Evolutionary conservation across 2,888 invertebrate genomes (phyloP).

Genomic region (Lithophane leautieri): DNA sequence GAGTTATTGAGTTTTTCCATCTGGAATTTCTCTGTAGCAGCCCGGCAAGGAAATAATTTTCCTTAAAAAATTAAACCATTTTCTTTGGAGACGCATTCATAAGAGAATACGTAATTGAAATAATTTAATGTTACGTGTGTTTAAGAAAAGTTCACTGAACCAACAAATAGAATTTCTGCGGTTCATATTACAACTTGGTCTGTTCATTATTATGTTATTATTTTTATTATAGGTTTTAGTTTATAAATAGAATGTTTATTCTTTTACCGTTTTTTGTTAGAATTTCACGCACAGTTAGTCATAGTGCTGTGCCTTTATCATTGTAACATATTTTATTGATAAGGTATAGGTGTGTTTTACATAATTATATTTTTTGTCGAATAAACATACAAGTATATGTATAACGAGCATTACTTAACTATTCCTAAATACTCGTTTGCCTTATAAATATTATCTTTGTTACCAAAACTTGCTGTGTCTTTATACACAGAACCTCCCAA

Average conservation of each 20-base stretch:
- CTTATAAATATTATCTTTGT: background rate
- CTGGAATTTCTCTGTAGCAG: too few species aligned
- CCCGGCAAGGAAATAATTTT: too few species aligned
- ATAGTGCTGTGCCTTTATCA: too few species aligned
- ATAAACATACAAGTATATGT: background rate
- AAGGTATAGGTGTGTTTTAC: too few species aligned
- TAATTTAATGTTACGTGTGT: slow-evolving; percentile 30
- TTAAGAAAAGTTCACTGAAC: slow-evolving; percentile 46
- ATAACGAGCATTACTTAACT: background rate
- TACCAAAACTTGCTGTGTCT: background rate
- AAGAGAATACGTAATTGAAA: slow-evolving; percentile 36
- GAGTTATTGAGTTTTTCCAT: too few species aligned
- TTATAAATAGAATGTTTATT: background rate
- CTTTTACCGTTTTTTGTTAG: too few species aligned
- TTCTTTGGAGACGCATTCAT: slow-evolving; percentile 43
- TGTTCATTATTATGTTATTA: background rate
- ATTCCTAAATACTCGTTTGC: background rate
- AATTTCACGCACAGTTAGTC: background rate
- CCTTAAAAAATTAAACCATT: slow-evolving; percentile 16
- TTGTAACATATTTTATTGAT: too few species aligned
- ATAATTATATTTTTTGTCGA: too few species aligned
- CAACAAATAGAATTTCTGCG: slow-evolving; percentile 37
- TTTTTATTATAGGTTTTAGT: background rate
- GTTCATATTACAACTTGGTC: background rate
- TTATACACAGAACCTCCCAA: background rate